Conservation (phyloP, 2,888 invertebrate species). For the Zhengitettix transpicula region DNA sequence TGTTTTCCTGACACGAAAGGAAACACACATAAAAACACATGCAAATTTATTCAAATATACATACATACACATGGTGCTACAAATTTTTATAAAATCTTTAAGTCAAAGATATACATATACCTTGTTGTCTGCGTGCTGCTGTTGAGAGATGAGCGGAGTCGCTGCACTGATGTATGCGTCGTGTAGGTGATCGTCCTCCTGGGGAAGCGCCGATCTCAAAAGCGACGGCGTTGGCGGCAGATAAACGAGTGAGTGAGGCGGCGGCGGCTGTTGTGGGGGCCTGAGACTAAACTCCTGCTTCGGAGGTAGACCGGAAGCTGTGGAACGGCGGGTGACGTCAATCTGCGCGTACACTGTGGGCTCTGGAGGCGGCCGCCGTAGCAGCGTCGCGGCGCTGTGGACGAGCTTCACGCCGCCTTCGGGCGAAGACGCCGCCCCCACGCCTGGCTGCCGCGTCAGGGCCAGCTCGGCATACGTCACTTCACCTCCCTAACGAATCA, state of each 20-base stretch:
- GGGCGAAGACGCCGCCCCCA: constrained; percentile 9
- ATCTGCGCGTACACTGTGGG: constrained; percentile 39
- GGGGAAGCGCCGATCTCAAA: constrained; percentile 22
- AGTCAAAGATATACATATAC: neutral
- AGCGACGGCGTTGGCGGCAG: constrained; percentile 20
- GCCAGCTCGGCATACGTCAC: constrained; percentile 39
- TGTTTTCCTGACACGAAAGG: no score
- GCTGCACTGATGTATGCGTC: constrained; percentile 4
- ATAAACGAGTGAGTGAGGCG: constrained; percentile 19
- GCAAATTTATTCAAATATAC: no score
- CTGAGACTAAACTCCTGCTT: constrained; percentile 14
- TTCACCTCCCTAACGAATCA: constrained; percentile 27
- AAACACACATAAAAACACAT: no score
- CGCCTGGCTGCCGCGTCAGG: constrained; percentile 22
- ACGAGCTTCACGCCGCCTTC: neutral
- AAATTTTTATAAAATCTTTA: no score
- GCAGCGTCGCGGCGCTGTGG: constrained; percentile 18
- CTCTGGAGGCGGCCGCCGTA: constrained; percentile 26
- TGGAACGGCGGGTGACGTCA: constrained; percentile 25
- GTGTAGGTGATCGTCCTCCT: constrained; percentile 20
- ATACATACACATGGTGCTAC: no score
- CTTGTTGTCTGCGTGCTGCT: constrained; percentile 1
- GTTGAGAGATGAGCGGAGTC: constrained; percentile 9
- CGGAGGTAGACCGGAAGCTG: no score
- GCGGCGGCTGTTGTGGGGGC: constrained; percentile 24